A percentile compares a stretch with the other conserved stretches of the same genome.
phyloP scores from a whole-genome alignment of 2,888 invertebrate species.

The Disparrhopalites patrizii region DNA sequence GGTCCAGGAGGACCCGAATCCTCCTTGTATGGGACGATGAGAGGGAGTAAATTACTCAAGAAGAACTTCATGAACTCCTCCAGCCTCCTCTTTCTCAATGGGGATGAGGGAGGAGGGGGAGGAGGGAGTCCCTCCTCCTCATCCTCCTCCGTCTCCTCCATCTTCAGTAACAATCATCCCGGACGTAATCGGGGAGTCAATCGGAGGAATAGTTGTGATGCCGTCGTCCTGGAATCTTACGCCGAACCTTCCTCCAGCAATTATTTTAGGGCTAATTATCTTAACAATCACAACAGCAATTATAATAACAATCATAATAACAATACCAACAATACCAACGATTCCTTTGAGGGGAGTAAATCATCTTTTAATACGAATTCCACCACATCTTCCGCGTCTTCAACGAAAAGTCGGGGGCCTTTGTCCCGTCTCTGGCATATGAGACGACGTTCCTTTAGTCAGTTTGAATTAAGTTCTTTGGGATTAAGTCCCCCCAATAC shows the following conservation, averaged over 20 bases:
- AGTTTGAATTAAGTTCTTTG: constrained; percentile 36
- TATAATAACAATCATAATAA: too few species aligned
- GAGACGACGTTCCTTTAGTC: constrained; percentile 43
- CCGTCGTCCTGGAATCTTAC: not conserved
- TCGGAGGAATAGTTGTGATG: not conserved
- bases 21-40: constrained; percentile 2
- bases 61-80: too few species aligned
- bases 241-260: constrained; percentile 10
- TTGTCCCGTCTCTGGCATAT: constrained; percentile 45
- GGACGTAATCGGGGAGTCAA: constrained; percentile 3
- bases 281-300: too few species aligned
- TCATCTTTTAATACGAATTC: too few species aligned
- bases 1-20: constrained; percentile 2
- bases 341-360: constrained; percentile 40
- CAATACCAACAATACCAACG: too few species aligned
- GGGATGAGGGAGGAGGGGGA: too few species aligned
- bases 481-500: not conserved
- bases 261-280: too few species aligned
- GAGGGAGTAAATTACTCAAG: constrained; percentile 3
- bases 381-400: constrained; percentile 45
- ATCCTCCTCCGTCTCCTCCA: constrained; percentile 8
- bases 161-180: not conserved
- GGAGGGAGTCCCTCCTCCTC: too few species aligned
- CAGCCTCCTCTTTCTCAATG: too few species aligned
- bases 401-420: constrained; percentile 42